A percentile compares a stretch with the other conserved stretches of the same genome.
Conservation (phyloP, 2,113 vertebrate species). For the Cyphomyrus discorhynchus region DNA sequence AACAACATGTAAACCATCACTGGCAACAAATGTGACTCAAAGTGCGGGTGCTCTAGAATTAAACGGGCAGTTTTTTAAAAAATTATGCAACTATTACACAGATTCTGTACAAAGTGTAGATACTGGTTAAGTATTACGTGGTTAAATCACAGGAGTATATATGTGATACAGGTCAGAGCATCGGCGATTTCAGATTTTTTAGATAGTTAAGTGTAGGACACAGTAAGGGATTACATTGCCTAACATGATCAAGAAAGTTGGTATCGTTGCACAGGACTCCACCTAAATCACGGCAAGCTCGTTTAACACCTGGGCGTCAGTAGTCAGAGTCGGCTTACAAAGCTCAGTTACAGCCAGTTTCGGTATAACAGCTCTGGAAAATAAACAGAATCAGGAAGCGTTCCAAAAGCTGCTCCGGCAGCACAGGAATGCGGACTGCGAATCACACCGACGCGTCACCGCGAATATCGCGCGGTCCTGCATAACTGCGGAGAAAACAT, state of each 20-base stretch:
- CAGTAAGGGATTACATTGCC: conserved; percentile 36
- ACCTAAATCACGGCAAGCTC: conserved; percentile 53
- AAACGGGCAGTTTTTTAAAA: conserved; percentile 19
- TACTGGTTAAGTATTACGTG: conserved; percentile 5
- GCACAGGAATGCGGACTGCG: not conserved
- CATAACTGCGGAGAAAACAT: not conserved
- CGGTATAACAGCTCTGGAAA: not conserved
- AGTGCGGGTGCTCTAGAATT: conserved; percentile 72
- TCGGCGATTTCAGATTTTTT: conserved; percentile 14
- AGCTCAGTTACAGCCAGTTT: not conserved
- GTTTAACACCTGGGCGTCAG: conserved; percentile 37
- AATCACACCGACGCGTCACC: not conserved
- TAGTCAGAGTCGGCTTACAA: not conserved
- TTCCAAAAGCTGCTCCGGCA: not conserved
- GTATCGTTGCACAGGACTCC: conserved; percentile 46
- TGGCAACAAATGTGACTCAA: conserved; percentile 56
- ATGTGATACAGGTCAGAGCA: conserved; percentile 11
- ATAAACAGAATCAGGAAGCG: not conserved
- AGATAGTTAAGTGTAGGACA: conserved; percentile 17
- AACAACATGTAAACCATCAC: conserved; percentile 34
- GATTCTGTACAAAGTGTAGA: conserved; percentile 17
- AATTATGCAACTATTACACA: conserved; percentile 18
- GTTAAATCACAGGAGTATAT: conserved; percentile 23
- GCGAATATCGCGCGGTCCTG: not conserved
- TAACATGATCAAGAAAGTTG: conserved; percentile 47